phyloP scores from a whole-genome alignment of 2,888 invertebrate genomes.

The Orthosia gothica region DNA sequence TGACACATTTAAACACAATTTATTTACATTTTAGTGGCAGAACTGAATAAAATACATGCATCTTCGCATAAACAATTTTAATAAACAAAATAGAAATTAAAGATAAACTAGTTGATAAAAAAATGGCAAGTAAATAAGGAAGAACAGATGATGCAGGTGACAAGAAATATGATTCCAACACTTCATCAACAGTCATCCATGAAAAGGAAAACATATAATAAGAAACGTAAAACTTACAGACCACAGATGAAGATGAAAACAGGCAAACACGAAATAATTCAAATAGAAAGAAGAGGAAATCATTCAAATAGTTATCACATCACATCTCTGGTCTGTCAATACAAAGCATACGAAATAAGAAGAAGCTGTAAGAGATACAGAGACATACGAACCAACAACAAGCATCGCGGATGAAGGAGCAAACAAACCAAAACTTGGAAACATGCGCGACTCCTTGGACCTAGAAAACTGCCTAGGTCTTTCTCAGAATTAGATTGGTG shows the following conservation, averaged over 20 bases:
- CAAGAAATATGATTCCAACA: slow-evolving; percentile 14
- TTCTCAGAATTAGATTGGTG: slow-evolving; percentile 85
- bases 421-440: slow-evolving; percentile 91
- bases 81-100: slow-evolving; percentile 7
- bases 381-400: slow-evolving; percentile 81
- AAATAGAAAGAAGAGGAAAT: background rate
- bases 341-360: slow-evolving; percentile 47
- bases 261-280: background rate
- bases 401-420: slow-evolving; percentile 86
- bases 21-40: slow-evolving; percentile 42
- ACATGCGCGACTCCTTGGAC: slow-evolving; percentile 90
- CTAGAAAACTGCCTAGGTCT: slow-evolving; percentile 90
- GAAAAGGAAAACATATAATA: background rate
- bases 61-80: slow-evolving; percentile 29
- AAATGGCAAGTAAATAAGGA: slow-evolving; percentile 10
- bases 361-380: slow-evolving; percentile 70
- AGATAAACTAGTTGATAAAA: slow-evolving; percentile 10
- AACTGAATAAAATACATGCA: slow-evolving; percentile 57
- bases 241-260: slow-evolving; percentile 40
- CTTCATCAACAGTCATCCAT: slow-evolving; percentile 1
- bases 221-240: slow-evolving; percentile 28
- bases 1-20: slow-evolving; percentile 52
- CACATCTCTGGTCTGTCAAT: slow-evolving; percentile 47
- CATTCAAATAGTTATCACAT: background rate
- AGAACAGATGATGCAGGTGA: slow-evolving; percentile 41